phyloP scores from a whole-genome alignment of 1,140 invertebrate species.

The Harlomillsia oculata region DNA sequence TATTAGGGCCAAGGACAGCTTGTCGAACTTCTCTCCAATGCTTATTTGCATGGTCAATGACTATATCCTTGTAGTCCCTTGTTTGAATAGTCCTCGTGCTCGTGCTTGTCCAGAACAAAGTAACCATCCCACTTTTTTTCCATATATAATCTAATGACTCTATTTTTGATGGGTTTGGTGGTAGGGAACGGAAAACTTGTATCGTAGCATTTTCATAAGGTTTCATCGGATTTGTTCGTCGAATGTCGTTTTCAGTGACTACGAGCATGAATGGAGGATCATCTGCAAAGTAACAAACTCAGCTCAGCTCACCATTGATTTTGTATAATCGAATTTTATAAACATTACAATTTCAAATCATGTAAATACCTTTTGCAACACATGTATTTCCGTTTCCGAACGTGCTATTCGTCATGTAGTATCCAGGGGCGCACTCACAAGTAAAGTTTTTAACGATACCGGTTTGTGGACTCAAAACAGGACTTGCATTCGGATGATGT shows the following conservation, averaged over 20 bases:
- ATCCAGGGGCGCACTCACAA: too few relatives aligned
- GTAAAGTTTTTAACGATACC: too few relatives aligned
- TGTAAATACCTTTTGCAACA: constrained; percentile 41
- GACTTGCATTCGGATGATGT: background rate
- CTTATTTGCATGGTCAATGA: too few relatives aligned
- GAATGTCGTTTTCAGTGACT: constrained; percentile 54
- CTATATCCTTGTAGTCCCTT: background rate
- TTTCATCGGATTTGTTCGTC: constrained; percentile 53
- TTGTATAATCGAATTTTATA: too few relatives aligned
- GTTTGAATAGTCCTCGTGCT: constrained; percentile 23
- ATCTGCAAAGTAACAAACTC: constrained; percentile 34
- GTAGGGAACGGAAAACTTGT: constrained; percentile 13
- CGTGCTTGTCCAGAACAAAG: constrained; percentile 27
- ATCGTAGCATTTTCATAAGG: constrained; percentile 41
- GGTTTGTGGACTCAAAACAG: too few relatives aligned
- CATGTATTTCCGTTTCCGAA: constrained; percentile 39
- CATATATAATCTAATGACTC: constrained; percentile 46
- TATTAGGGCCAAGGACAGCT: background rate
- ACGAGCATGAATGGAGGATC: constrained; percentile 50
- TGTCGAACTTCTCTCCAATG: background rate
- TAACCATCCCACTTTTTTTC: constrained; percentile 13
- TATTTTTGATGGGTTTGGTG: constrained; percentile 42
- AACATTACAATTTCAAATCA: too few relatives aligned
- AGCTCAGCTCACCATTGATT: constrained; percentile 1
- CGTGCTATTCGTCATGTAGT: constrained; percentile 19